phyloP scores from a whole-genome alignment of 2,797 vertebrate genomes.

The Anolis apletophallus region DNA sequence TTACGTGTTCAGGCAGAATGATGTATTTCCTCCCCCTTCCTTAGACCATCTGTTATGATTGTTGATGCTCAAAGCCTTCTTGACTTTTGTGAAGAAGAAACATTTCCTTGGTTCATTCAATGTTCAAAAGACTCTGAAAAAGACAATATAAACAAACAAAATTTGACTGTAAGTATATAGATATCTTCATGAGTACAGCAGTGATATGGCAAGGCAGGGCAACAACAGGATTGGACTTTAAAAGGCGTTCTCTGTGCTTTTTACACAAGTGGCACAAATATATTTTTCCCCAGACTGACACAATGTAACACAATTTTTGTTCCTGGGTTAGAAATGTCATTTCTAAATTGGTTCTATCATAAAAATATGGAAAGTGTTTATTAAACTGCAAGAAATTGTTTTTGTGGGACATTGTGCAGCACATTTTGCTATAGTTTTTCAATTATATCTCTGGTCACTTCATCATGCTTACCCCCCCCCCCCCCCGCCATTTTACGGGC shows the following conservation, averaged over 20 bases:
- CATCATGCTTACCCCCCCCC: too few relatives aligned
- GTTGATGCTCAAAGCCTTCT: not conserved
- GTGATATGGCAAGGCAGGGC: not conserved
- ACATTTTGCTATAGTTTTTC: too few relatives aligned
- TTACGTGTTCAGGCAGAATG: constrained; percentile 20
- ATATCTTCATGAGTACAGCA: not conserved
- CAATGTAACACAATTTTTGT: too few relatives aligned
- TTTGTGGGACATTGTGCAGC: too few relatives aligned
- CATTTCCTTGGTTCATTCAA: not conserved
- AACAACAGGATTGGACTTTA: not conserved
- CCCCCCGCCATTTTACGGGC: too few relatives aligned
- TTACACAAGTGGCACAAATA: not conserved
- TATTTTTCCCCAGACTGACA: not conserved
- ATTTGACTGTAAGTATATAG: not conserved
- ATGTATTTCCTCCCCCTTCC: not conserved
- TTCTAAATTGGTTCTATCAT: too few relatives aligned
- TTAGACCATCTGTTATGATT: not conserved
- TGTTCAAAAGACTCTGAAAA: not conserved
- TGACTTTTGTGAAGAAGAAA: not conserved
- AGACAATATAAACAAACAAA: not conserved
- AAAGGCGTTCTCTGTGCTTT: not conserved
- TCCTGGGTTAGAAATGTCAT: too few relatives aligned
- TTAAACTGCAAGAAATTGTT: too few relatives aligned
- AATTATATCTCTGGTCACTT: too few relatives aligned
- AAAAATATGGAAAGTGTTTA: too few relatives aligned